Conservation (phyloP, 2,888 invertebrate species). For the Parapristionchus giblindavisi region DNA sequence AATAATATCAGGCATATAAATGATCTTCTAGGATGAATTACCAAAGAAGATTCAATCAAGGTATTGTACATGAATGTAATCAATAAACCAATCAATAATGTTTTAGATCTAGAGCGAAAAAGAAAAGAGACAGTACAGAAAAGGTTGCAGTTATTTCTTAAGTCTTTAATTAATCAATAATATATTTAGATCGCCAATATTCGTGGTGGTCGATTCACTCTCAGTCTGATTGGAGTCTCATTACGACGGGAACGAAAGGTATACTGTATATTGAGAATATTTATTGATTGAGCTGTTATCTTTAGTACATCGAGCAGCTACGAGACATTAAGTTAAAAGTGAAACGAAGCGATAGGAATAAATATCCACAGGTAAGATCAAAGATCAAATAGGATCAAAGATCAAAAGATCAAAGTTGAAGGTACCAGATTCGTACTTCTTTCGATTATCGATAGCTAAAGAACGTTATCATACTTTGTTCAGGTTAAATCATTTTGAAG, state of each 20-base stretch:
- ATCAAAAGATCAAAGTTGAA: no score
- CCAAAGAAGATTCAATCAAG: no score
- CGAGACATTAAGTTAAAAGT: constrained; percentile 19
- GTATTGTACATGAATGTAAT: no score
- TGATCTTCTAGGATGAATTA: no score
- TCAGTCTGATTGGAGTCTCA: constrained; percentile 7
- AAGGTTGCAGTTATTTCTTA: no score
- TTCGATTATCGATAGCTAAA: constrained; percentile 20
- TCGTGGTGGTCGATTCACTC: constrained; percentile 11
- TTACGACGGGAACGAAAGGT: constrained; percentile 10
- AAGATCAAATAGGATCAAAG: no score
- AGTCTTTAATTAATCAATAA: not conserved
- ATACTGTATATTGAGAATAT: not conserved
- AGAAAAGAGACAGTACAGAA: no score
- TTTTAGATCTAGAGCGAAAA: no score
- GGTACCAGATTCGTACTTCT: constrained; percentile 20
- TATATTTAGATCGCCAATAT: constrained; percentile 6
- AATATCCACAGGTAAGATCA: constrained; percentile 17
- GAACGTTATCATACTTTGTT: not conserved
- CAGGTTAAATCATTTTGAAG: not conserved
- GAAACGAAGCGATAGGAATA: constrained; percentile 1
- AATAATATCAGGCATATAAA: no score
- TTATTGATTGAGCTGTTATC: not conserved
- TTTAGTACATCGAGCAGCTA: constrained; percentile 18
- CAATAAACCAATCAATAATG: no score